Evolutionary conservation across 30 jellyfish, hydroid and myxozoan species (phyloP).

Genomic region (Haliclystus octoradiatus): DNA sequence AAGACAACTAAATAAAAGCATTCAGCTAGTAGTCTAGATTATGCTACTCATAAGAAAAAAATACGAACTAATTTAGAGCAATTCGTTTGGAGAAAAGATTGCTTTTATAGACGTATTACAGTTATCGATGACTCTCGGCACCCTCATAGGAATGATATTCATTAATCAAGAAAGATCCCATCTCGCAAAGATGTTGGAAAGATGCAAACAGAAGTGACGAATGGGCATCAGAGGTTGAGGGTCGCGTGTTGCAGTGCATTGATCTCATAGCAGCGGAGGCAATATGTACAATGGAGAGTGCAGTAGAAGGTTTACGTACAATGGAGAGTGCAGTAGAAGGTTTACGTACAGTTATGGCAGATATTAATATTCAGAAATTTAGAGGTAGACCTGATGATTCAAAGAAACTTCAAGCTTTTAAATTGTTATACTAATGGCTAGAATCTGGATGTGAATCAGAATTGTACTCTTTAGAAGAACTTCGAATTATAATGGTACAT

Average conservation of each 20-base stretch:
- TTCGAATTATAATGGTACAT: not conserved
- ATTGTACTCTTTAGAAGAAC: constrained; percentile 18
- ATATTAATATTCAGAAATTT: not conserved
- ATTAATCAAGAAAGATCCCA: constrained; percentile 13
- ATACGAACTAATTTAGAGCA: not conserved
- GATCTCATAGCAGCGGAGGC: constrained; percentile 54
- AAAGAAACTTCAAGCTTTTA: constrained; percentile 6
- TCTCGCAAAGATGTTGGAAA: constrained; percentile 1
- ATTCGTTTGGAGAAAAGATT: constrained; percentile 7
- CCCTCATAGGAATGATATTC: not conserved
- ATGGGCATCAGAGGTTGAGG: not conserved
- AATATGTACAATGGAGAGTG: constrained; percentile 24
- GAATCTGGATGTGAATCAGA: constrained; percentile 30
- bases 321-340: constrained; percentile 19
- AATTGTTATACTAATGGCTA: constrained; percentile 21
- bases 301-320: constrained; percentile 23
- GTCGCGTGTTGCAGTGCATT: not conserved
- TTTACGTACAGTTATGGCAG: constrained; percentile 14
- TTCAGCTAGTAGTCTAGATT: not conserved
- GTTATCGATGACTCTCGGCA: not conserved
- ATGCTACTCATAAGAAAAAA: not conserved
- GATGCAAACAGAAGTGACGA: constrained; percentile 21
- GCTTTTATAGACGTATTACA: constrained; percentile 3
- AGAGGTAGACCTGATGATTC: constrained; percentile 30
- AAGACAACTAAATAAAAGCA: not conserved